A percentile compares a stretch with the other conserved stretches of the same genome.
phyloP scores from a whole-genome alignment of 2,888 invertebrate genomes.

The Helleia helle region DNA sequence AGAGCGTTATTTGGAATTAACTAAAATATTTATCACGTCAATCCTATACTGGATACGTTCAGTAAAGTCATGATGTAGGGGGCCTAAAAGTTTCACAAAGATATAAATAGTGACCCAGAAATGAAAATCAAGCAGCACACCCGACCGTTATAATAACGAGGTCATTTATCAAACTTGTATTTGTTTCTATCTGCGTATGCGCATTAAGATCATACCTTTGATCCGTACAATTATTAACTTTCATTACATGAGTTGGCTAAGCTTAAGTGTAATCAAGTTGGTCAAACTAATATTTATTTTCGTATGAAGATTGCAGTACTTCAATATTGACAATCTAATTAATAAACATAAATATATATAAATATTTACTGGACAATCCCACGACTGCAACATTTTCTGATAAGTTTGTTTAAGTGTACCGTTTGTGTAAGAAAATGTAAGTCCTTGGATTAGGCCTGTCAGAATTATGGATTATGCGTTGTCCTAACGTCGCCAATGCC shows the following conservation, averaged over 20 bases:
- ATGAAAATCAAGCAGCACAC: constrained; percentile 63
- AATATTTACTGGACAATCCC: too few relatives aligned
- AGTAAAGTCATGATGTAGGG: background rate
- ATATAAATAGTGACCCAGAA: constrained; percentile 59
- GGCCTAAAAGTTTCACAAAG: constrained; percentile 48
- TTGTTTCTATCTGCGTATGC: constrained; percentile 51
- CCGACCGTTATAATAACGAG: constrained; percentile 69
- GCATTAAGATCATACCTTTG: constrained; percentile 37
- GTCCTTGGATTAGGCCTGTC: too few relatives aligned
- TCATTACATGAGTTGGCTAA: constrained; percentile 2
- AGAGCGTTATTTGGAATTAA: too few relatives aligned
- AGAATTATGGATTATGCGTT: too few relatives aligned
- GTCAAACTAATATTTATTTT: background rate
- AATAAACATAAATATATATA: too few relatives aligned
- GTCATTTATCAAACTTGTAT: constrained; percentile 65
- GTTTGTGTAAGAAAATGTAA: too few relatives aligned
- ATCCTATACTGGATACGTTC: background rate
- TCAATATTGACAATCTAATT: too few relatives aligned
- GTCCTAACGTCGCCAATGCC: too few relatives aligned
- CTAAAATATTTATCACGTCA: too few relatives aligned
- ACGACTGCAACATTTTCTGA: too few relatives aligned
- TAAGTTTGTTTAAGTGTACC: too few relatives aligned
- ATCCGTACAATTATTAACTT: constrained; percentile 12
- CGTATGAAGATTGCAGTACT: too few relatives aligned
- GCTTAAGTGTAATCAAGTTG: background rate